These are phyloP conservation scores for Oxyruncus cristatus DNA, from an alignment of 2,113 vertebrate genomes.

Conservation along the genomic window DNA sequence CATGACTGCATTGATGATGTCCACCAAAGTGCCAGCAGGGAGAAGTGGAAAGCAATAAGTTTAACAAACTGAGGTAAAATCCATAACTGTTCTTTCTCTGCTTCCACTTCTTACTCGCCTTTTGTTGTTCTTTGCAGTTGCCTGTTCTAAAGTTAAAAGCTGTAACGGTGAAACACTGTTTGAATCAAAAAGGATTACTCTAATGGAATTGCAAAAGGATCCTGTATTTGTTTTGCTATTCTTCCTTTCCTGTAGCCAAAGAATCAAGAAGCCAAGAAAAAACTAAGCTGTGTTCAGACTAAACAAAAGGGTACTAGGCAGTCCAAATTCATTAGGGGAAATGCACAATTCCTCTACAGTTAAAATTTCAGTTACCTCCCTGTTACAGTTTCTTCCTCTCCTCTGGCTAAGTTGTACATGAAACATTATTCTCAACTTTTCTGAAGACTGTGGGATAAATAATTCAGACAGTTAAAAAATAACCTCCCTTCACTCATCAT, in stretches of 20 bases:
- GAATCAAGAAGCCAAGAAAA: conserved; percentile 18
- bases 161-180: not conserved
- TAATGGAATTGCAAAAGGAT: conserved; percentile 21
- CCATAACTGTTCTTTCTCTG: not conserved
- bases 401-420: not conserved
- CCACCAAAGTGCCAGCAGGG: not conserved
- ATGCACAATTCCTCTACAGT: not conserved
- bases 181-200: conserved; percentile 15
- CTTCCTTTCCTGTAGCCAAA: conserved; percentile 12
- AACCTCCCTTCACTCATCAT: not conserved
- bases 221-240: conserved; percentile 26
- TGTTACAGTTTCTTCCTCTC: not conserved
- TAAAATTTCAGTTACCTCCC: not conserved
- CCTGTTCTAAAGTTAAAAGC: not conserved
- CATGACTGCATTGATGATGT: not conserved
- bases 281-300: conserved; percentile 19
- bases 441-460: not conserved
- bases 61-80: not conserved
- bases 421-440: not conserved
- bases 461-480: not conserved
- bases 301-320: conserved; percentile 21
- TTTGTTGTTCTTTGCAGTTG: not conserved
- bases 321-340: not conserved
- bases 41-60: not conserved
- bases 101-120: not conserved